phyloP scores from a whole-genome alignment of 2,888 invertebrate genomes.

The Malacosoma neustria region DNA sequence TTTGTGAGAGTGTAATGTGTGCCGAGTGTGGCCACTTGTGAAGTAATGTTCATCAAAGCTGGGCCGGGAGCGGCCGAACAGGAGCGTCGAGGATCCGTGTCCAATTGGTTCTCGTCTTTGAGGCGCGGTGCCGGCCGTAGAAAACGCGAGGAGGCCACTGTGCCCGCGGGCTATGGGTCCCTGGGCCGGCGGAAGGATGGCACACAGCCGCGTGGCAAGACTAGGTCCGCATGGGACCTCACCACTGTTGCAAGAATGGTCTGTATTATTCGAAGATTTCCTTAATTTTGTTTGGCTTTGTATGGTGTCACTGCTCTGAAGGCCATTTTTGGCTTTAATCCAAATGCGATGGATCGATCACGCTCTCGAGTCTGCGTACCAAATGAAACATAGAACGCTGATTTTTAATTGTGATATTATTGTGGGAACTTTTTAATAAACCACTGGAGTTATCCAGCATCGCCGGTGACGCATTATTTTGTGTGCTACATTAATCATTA shows the following conservation, averaged over 20 bases:
- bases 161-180: slow-evolving; percentile 64
- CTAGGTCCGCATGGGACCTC: slow-evolving; percentile 77
- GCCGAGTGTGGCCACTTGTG: slow-evolving; percentile 42
- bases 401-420: slow-evolving; percentile 3
- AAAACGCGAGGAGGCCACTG: slow-evolving; percentile 54
- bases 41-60: slow-evolving; percentile 72
- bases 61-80: slow-evolving; percentile 65
- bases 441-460: slow-evolving; percentile 6
- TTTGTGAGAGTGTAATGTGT: slow-evolving; percentile 55
- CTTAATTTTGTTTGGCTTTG: slow-evolving; percentile 14
- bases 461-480: neutral
- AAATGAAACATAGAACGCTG: slow-evolving; percentile 31
- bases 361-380: slow-evolving; percentile 44
- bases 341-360: slow-evolving; percentile 65
- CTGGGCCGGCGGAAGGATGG: slow-evolving; percentile 68
- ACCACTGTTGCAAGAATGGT: slow-evolving; percentile 73
- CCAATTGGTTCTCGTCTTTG: slow-evolving; percentile 88
- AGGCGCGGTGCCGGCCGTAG: slow-evolving; percentile 74
- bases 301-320: slow-evolving; percentile 37
- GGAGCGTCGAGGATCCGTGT: slow-evolving; percentile 80
- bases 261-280: slow-evolving; percentile 44
- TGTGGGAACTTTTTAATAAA: slow-evolving; percentile 3
- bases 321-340: slow-evolving; percentile 53
- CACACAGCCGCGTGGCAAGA: slow-evolving; percentile 58
- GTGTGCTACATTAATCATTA: neutral